Conservation (phyloP, 2,797 vertebrate genomes). For the Micropoecilia bifurca region DNA sequence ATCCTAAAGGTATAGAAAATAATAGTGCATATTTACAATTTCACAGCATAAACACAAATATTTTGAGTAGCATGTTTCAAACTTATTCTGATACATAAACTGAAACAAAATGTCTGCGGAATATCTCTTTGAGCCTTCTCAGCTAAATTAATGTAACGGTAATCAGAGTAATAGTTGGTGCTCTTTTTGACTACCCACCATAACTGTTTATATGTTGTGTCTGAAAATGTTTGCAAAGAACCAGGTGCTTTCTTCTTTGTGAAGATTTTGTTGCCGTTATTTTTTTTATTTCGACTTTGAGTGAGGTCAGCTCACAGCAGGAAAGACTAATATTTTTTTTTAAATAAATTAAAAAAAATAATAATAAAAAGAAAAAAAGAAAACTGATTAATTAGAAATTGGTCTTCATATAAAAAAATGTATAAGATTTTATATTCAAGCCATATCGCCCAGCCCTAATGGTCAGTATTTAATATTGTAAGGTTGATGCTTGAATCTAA, state of each 20-base stretch:
- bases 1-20: background rate
- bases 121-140: background rate
- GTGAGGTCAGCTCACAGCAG: too few species aligned
- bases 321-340: too few species aligned
- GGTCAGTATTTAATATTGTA: conserved; percentile 13
- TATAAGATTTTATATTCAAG: too few species aligned
- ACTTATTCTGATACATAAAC: background rate
- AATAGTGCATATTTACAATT: background rate
- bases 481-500: conserved; percentile 8
- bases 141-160: background rate
- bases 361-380: too few species aligned
- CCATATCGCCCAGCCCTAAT: background rate
- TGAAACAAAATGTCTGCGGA: background rate
- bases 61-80: background rate
- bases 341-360: too few species aligned
- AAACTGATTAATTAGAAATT: too few species aligned
- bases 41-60: background rate
- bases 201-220: background rate
- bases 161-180: background rate
- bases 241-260: background rate
- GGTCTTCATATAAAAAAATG: too few species aligned
- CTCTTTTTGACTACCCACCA: too few species aligned
- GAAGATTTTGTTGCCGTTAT: background rate
- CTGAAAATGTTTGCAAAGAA: background rate
- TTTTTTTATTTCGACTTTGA: too few species aligned